phyloP scores from a whole-genome alignment of 2,113 vertebrate genomes.

The Heterotis niloticus region DNA sequence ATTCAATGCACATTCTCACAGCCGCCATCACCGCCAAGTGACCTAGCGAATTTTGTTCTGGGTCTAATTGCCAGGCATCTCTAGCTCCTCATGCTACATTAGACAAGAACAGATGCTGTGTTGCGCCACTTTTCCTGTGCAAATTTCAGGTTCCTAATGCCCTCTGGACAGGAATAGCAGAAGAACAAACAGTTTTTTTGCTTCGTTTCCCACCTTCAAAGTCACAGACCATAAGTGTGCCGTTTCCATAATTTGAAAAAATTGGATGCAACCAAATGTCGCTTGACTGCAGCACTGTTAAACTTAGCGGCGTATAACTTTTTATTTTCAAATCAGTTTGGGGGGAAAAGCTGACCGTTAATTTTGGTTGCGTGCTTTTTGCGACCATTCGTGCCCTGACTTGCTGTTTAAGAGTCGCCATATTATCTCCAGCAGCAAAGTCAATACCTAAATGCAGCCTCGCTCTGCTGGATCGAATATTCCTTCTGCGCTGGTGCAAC shows the following conservation, averaged over 20 bases:
- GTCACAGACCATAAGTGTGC: no score
- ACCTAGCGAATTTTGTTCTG: no score
- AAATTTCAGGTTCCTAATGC: background rate
- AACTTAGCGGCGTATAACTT: background rate
- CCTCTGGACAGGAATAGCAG: background rate
- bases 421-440: background rate
- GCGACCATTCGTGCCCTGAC: background rate
- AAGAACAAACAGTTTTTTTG: background rate
- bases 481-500: background rate
- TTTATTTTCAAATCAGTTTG: background rate
- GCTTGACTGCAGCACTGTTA: background rate
- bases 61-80: no score
- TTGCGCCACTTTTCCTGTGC: background rate
- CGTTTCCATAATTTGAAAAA: no score
- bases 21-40: background rate
- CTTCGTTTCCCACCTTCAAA: background rate
- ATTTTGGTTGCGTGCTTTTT: background rate
- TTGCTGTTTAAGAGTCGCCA: background rate
- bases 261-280: no score
- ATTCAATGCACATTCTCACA: background rate
- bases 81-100: no score
- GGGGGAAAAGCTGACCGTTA: background rate
- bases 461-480: background rate
- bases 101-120: no score
- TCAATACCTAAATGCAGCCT: conserved; percentile 1